phyloP scores from a whole-genome alignment of 2,888 invertebrate genomes.

The Amphipyra berbera region DNA sequence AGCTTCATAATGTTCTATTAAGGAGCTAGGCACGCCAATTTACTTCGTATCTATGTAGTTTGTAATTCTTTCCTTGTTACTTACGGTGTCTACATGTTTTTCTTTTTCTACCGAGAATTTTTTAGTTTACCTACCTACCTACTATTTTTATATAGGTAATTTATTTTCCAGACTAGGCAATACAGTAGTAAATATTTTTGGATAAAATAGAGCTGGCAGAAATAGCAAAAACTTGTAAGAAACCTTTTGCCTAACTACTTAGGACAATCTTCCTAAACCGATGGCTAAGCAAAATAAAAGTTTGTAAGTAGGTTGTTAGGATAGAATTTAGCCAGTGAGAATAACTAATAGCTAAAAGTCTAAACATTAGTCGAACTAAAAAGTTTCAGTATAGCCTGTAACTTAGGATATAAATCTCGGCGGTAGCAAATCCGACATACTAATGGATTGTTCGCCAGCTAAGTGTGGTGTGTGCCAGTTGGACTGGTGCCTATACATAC shows the following conservation, averaged over 20 bases:
- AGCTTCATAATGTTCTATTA: constrained; percentile 39
- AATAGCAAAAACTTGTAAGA: neutral
- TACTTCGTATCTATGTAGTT: constrained; percentile 7
- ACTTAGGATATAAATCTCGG: constrained; percentile 73
- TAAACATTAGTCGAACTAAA: constrained; percentile 53
- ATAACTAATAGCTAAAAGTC: constrained; percentile 41
- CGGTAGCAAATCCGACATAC: constrained; percentile 76
- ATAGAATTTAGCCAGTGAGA: constrained; percentile 5
- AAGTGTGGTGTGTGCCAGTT: constrained; percentile 78
- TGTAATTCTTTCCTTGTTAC: constrained; percentile 2
- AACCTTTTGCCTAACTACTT: constrained; percentile 2
- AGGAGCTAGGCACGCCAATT: constrained; percentile 8
- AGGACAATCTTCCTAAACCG: constrained; percentile 8
- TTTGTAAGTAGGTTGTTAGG: constrained; percentile 13
- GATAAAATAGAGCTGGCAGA: neutral
- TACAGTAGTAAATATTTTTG: neutral
- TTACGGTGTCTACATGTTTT: neutral
- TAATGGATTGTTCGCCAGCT: constrained; percentile 82
- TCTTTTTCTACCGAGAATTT: no score
- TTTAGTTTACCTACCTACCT: no score
- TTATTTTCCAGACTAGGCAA: neutral
- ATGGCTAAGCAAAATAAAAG: constrained; percentile 9
- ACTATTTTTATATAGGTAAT: neutral
- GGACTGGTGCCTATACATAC: constrained; percentile 78
- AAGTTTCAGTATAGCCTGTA: constrained; percentile 62